phyloP scores from a whole-genome alignment of 2,888 invertebrate genomes.

The Meandrusa payeni region DNA sequence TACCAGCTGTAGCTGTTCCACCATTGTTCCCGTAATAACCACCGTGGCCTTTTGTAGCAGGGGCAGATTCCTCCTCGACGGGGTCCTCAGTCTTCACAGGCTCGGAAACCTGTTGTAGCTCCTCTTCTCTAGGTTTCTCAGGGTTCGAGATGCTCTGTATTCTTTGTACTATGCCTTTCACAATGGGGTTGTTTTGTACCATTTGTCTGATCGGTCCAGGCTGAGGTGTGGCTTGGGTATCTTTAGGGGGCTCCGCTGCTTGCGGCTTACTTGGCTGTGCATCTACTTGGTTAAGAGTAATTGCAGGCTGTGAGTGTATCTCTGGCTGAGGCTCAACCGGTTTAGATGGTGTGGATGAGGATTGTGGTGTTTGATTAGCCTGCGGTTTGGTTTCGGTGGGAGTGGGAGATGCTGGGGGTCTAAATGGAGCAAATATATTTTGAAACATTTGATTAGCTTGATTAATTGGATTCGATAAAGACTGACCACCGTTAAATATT shows the following conservation, averaged over 20 bases:
- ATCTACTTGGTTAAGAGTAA: too few relatives aligned
- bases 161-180: conserved; percentile 47
- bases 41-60: conserved; percentile 31
- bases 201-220: conserved; percentile 45
- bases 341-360: conserved; percentile 18
- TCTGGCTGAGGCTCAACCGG: conserved; percentile 24
- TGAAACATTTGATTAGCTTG: conserved; percentile 33
- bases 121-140: conserved; percentile 46
- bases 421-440: conserved; percentile 21
- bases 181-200: conserved; percentile 47
- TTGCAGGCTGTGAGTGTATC: conserved; percentile 13
- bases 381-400: conserved; percentile 6
- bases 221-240: conserved; percentile 22
- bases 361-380: conserved; percentile 13
- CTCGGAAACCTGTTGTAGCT: conserved; percentile 15
- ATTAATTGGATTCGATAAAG: conserved; percentile 13
- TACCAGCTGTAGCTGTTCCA: conserved; percentile 7
- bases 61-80: conserved; percentile 29
- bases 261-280: too few relatives aligned
- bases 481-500: conserved; percentile 30
- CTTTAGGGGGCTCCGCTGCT: conserved; percentile 23
- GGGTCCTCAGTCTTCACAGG: background rate
- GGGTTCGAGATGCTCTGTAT: conserved; percentile 43
- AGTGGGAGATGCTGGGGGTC: conserved; percentile 14
- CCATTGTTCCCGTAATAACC: conserved; percentile 28